Conservation (phyloP, 1,140 invertebrate species). For the Saxidomus purpurata region DNA sequence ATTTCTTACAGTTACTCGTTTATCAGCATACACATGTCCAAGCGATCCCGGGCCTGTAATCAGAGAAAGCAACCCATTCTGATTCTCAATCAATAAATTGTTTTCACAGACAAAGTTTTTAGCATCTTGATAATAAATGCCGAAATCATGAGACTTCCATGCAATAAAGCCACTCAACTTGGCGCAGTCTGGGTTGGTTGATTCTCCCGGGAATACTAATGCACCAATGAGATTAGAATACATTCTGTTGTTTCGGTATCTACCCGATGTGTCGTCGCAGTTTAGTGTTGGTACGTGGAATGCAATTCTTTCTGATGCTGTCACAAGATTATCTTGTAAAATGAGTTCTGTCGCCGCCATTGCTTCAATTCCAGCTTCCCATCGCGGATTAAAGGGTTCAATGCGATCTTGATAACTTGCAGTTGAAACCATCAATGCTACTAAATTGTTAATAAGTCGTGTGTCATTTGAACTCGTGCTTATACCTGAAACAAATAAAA, state of each 20-base stretch:
- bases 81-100: conserved; percentile 74
- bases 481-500: conserved; percentile 71
- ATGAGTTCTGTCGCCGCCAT: conserved; percentile 56
- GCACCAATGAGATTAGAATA: conserved; percentile 36
- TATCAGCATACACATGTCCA: conserved; percentile 63
- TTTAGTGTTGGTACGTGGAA: conserved; percentile 58
- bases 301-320: conserved; percentile 78
- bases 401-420: conserved; percentile 73
- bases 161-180: conserved; percentile 71
- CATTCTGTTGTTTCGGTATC: conserved; percentile 31
- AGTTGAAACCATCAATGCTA: conserved; percentile 70
- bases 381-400: conserved; percentile 70
- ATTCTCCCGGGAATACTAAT: neutral
- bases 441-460: conserved; percentile 75
- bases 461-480: conserved; percentile 64
- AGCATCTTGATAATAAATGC: conserved; percentile 75
- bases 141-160: conserved; percentile 79
- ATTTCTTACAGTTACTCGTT: neutral
- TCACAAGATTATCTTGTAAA: conserved; percentile 77
- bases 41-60: conserved; percentile 71
- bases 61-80: conserved; percentile 70
- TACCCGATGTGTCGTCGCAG: conserved; percentile 10
- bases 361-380: conserved; percentile 77
- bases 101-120: conserved; percentile 52
- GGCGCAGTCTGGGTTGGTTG: conserved; percentile 11